phyloP scores from a whole-genome alignment of 2,113 vertebrate genomes.

The Hiodon tergisus region DNA sequence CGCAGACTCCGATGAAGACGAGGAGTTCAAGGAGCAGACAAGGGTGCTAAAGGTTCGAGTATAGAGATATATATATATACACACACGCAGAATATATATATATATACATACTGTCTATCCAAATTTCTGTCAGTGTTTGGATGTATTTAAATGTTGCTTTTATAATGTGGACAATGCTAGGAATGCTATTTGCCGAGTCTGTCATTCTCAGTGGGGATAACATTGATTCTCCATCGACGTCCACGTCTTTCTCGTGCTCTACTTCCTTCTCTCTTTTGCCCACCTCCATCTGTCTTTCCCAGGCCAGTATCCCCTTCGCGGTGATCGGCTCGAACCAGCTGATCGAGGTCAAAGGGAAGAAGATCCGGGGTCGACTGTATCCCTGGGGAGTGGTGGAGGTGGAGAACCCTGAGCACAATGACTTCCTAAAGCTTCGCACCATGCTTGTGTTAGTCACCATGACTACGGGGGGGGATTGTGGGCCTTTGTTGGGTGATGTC shows the following conservation, averaged over 20 bases:
- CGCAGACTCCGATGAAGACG: slow-evolving; percentile 89
- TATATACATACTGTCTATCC: too few species aligned
- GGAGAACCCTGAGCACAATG: slow-evolving; percentile 88
- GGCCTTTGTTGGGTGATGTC: background rate
- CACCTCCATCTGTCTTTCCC: background rate
- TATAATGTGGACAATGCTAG: too few species aligned
- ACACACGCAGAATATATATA: too few species aligned
- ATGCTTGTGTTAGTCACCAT: slow-evolving; percentile 76
- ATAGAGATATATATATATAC: too few species aligned
- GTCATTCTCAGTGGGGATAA: too few species aligned
- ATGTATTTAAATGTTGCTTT: too few species aligned
- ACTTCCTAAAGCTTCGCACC: slow-evolving; percentile 80
- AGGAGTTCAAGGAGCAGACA: slow-evolving; percentile 92
- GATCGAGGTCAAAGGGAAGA: slow-evolving; percentile 88
- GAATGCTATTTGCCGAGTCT: too few species aligned
- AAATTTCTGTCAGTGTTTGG: too few species aligned
- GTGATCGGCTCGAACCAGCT: slow-evolving; percentile 82
- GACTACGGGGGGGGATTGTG: background rate
- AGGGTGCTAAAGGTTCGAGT: slow-evolving; percentile 76
- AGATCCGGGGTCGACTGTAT: slow-evolving; percentile 77
- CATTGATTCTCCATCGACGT: background rate
- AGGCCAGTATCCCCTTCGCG: slow-evolving; percentile 81
- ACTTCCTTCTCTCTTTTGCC: background rate
- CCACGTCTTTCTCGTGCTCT: background rate
- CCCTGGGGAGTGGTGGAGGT: slow-evolving; percentile 79